These are phyloP conservation scores for Scaptomyza flava DNA, from an alignment of 2,888 invertebrate species.

Conservation along the genomic window DNA sequence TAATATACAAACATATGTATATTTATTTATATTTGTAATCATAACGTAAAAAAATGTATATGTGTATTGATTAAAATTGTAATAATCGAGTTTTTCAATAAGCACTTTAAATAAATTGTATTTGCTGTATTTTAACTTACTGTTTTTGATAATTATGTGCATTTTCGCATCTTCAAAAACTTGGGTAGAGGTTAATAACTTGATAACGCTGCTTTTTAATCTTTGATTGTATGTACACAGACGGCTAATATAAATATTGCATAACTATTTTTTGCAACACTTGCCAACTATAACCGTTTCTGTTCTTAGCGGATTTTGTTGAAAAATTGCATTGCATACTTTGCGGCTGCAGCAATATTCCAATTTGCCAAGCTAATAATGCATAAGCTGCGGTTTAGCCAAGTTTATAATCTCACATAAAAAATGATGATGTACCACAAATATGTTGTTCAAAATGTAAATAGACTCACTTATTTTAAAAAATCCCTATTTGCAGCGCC, in stretches of 20 bases:
- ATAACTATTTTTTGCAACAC: too few species aligned
- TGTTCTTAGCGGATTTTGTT: not conserved
- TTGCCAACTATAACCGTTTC: too few species aligned
- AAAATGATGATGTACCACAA: not conserved
- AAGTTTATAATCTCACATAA: not conserved
- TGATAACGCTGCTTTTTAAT: too few species aligned
- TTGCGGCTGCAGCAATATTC: not conserved
- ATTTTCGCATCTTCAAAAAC: not conserved
- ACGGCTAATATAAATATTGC: too few species aligned
- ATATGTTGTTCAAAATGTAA: not conserved
- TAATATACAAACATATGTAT: constrained; percentile 8
- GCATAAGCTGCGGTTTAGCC: not conserved
- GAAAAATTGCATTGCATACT: not conserved
- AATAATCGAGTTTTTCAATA: not conserved
- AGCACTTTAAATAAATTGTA: not conserved
- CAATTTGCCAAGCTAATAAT: not conserved
- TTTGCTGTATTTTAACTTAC: not conserved
- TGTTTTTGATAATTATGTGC: too few species aligned
- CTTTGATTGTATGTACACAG: too few species aligned
- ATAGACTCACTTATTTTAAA: not conserved
- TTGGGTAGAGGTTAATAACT: too few species aligned
- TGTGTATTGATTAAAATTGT: constrained; percentile 5
- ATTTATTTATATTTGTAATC: not conserved
- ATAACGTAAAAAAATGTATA: constrained; percentile 8
- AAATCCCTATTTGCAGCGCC: not conserved